Evolutionary conservation across 2,797 vertebrate species (phyloP).

Genomic region (Sibirionetta formosa): DNA sequence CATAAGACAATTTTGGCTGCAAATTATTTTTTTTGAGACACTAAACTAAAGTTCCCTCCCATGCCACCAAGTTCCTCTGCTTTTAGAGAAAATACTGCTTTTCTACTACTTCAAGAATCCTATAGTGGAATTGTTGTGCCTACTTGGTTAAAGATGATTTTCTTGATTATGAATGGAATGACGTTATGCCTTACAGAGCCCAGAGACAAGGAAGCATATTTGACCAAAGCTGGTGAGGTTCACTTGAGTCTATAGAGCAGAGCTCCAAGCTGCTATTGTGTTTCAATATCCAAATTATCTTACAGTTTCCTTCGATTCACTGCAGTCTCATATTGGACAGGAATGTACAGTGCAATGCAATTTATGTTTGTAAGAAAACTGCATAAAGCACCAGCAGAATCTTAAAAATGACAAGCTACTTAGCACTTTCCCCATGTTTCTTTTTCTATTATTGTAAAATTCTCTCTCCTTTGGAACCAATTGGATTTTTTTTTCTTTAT

Average conservation of each 20-base stretch:
- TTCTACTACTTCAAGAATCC: neutral
- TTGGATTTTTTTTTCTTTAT: accelerated
- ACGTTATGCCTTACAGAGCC: neutral
- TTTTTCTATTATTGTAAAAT: neutral
- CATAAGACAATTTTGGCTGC: neutral
- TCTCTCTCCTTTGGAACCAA: neutral
- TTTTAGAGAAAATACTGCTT: neutral
- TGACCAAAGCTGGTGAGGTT: neutral
- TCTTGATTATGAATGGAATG: neutral
- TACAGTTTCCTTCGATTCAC: neutral
- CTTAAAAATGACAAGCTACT: neutral
- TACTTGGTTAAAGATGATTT: neutral
- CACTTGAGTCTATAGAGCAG: neutral
- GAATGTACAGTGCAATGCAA: neutral
- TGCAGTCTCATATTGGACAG: neutral
- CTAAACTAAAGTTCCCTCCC: neutral
- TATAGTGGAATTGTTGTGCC: neutral
- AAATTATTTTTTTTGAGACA: neutral
- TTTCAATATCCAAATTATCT: neutral
- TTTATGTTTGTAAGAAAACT: neutral
- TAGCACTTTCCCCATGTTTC: neutral
- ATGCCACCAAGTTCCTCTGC: neutral
- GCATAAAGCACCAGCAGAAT: neutral
- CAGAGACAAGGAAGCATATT: neutral
- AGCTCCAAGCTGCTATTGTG: neutral